Base-by-base conservation (phyloP, 1,140 invertebrate species). In the Centruroides sculpturatus region DNA sequence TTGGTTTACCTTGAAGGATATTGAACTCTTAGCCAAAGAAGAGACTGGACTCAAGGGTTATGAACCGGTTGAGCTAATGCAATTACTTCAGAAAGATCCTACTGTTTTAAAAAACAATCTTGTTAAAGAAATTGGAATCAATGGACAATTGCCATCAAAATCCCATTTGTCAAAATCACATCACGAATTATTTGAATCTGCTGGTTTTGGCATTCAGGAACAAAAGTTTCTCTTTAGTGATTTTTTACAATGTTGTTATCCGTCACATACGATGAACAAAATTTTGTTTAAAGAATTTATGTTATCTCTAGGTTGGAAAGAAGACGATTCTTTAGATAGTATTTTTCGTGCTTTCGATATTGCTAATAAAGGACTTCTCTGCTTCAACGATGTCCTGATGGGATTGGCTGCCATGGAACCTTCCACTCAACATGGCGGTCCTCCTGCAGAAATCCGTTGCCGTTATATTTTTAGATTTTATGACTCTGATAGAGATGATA, bases 391-490 rank as follows among this genome's bases (percentile, higher is more conserved):
- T 56, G 67, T 80, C 41, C 63, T 80, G 50, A 64, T 74, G 13
- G 79, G 79, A 11, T 55, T 81, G 5, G 78, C 78, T 13, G 77
- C 76, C 5, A 71, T 80, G 63, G 80, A 81, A 59, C 77, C 76
- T 0, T 66, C 60, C 23, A 80, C 78, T n/a, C 75, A 74, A 47
- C 79, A 81, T 72, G 79, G 79, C 54, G 77, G 79, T 12, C 70
- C 73, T 58, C 74, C 78, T 13, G 80, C 77, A 0, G 78, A 81
- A 68, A 72, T 79, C 63, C 70, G 80, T 50, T 79, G 78, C 69
- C 69, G 78, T 60, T 81, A 78, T 61, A 80, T 81, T 48, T 81
- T 80, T 61, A 70, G 78, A 49, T 80, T 69, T 67, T 81, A 79
- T 67, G 77, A 79, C 65, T 60, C 59, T 41, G 73, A 79, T 61